Conservation (phyloP, 1,140 invertebrate genomes). For the Drosophila suzukii region DNA sequence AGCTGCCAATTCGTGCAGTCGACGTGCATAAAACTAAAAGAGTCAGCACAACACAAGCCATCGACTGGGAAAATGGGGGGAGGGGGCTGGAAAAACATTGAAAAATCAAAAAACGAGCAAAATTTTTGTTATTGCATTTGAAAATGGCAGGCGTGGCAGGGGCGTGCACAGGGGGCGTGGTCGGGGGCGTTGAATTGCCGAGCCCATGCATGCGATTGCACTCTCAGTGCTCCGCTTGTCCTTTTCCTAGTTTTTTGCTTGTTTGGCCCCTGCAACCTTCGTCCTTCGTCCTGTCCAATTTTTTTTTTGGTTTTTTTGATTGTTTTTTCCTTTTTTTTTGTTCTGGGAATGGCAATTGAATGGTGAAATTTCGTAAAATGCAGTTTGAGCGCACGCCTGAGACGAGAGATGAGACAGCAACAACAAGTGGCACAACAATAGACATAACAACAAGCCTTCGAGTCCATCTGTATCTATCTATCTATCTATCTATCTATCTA, state of each 20-base stretch:
- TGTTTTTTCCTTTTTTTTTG: constrained; percentile 20
- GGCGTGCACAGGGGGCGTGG: constrained; percentile 52
- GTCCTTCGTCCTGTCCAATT: constrained; percentile 16
- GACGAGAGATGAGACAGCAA: constrained; percentile 49
- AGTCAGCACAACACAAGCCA: constrained; percentile 63
- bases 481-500: background rate
- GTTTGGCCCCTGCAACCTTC: constrained; percentile 15
- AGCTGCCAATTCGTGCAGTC: constrained; percentile 78
- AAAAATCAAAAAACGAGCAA: constrained; percentile 72
- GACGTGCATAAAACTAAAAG: constrained; percentile 80
- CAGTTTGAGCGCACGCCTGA: constrained; percentile 77
- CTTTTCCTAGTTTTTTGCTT: constrained; percentile 38
- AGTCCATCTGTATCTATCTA: constrained; percentile 11
- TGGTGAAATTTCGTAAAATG: constrained; percentile 78
- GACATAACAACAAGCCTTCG: constrained; percentile 66
- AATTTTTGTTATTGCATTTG: constrained; percentile 80
- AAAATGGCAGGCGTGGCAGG: constrained; percentile 74
- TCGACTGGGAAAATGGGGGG: background rate
- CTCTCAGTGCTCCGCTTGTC: constrained; percentile 44
- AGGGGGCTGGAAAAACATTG: constrained; percentile 56
- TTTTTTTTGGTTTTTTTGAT: constrained; percentile 37
- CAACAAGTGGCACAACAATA: constrained; percentile 50
- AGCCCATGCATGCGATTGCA: constrained; percentile 74
- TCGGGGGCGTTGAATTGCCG: constrained; percentile 48
- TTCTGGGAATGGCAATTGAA: constrained; percentile 73